Evolutionary conservation across 1,140 invertebrate genomes (phyloP), one percentile per base, ranked within the genome.

Genomic region (Littorina saxatilis): DNA sequence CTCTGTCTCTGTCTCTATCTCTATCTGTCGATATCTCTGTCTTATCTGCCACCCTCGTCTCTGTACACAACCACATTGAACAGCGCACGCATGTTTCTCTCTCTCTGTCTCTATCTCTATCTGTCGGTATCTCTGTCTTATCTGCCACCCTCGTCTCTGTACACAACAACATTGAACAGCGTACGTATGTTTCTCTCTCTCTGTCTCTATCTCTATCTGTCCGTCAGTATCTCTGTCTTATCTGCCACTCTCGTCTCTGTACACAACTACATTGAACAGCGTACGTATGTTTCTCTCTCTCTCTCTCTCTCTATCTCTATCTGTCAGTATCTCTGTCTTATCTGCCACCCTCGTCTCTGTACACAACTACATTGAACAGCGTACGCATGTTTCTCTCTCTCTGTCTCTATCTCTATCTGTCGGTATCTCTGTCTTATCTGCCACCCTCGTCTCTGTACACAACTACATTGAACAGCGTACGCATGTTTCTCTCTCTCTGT

Each of bases 281-380:
- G 7, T 68, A 9, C 13, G 9, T 50, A 9, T 50, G 9, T 50
- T 20, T 50, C 47, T 50, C 47, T 50, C 47, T 50, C 47, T 50
- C 47, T 50, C 47, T 70, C 29, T 13, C 66, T 70, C 5, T 70
- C 29, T 70, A 15, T 70, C 29, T 70, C 29, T 70, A 15, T 70
- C 29, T 73, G 20, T 40, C 13, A 13, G 20, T 73, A 11, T 39
- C 11, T 39, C 7, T 76, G 2, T 76, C 4, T 76, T 23, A 50
- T 5, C 43, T 15, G 7, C 17, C 50, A 23, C 17, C 32, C 2
- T 20, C n/a, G 29, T 37, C 0, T 75, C 17, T 40, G 29, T 43
- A 20, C 15, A 15, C 20, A 43, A 17, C 29, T 37, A 13, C 15
- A 37, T 75, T 37, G 29, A 27, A 17, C 29, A 37, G 0, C 23